Base-by-base conservation (phyloP, 2,888 invertebrate species). In the Netelia inedita region DNA sequence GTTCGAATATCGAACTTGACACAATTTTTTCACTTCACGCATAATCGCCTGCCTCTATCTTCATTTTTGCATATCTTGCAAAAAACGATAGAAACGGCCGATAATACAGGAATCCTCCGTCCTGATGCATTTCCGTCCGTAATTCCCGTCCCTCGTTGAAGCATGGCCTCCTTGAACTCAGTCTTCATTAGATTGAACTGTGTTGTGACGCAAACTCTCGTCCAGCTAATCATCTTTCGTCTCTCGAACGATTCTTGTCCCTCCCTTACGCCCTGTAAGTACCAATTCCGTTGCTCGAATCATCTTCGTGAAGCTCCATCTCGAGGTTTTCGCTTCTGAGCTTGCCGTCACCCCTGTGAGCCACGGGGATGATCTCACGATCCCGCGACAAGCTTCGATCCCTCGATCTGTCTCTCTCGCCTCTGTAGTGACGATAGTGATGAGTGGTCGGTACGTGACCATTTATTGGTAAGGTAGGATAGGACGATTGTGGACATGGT, bases 381-480 rank as follows among this genome's bases (percentile, higher is more conserved):
- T 88, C 85, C 2, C 87, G 85, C 9, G 83, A 79, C 35, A 80
- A 19, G 21, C 85, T 79, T 16, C 82, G 81, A 1, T 87, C 87
- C 71, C 87, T 71, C 79, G 86, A 78, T 57, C 85, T 53, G 0
- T 88, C 88, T 11, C 87, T 57, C 21, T 92, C 93, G 41, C 82
- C 79, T 75, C 91, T 85, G 73, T 92, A 91, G 61, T 92, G 91
- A 79, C 92, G 91, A 82, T 92, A 92, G 57, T 91, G 89, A 79
- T 93, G 92, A 69, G 91, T 90, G 23, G 89, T 82, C 1, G 72
- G 63, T 21, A 87, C 91, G 86, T 92, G 91, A 50, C 92, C 92
- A 86, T 93, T 93, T 46, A 92, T 89, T 28, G 93, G 92, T 83
- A 93, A 86, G 1, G 93, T 93, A 8, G 93, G 93, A 63, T 93